Evolutionary conservation across 2,888 invertebrate genomes (phyloP).

Genomic region (Hemithea aestivaria): DNA sequence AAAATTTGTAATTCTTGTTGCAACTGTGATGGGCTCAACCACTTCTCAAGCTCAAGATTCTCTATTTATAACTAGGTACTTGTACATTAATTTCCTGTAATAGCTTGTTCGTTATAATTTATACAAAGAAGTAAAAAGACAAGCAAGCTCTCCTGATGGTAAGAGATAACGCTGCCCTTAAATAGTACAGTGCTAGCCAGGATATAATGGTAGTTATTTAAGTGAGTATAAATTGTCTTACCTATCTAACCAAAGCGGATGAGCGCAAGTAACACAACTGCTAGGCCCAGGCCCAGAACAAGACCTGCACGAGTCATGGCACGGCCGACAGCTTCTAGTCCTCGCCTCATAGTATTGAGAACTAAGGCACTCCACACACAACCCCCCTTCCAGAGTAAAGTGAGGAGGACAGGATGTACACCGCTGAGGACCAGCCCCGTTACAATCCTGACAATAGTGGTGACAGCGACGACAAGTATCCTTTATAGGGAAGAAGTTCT

Average conservation of each 20-base stretch:
- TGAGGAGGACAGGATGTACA: conserved; percentile 86
- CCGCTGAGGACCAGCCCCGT: conserved; percentile 87
- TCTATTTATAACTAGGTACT: no score
- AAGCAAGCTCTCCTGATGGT: no score
- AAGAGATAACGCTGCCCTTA: no score
- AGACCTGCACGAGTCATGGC: conserved; percentile 84
- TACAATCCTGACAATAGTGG: conserved; percentile 92
- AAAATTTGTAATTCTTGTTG: no score
- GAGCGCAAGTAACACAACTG: conserved; percentile 84
- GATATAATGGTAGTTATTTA: no score
- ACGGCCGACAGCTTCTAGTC: conserved; percentile 84
- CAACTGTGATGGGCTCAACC: no score
- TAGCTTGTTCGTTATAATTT: no score
- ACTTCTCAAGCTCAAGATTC: no score
- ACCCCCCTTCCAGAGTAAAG: conserved; percentile 83
- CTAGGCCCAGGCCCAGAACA: conserved; percentile 86
- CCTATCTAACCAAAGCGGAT: conserved; percentile 84
- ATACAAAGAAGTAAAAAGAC: no score
- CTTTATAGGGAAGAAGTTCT: conserved; percentile 89
- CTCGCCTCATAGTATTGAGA: conserved; percentile 86
- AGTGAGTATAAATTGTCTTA: conserved; percentile 38
- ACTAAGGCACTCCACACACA: conserved; percentile 86
- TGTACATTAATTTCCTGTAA: no score
- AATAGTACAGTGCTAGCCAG: no score
- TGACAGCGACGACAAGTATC: conserved; percentile 93